Evolutionary conservation across 1,140 invertebrate genomes (phyloP), one percentile per base, ranked within the genome.

Genomic region (Orussus abietinus): DNA sequence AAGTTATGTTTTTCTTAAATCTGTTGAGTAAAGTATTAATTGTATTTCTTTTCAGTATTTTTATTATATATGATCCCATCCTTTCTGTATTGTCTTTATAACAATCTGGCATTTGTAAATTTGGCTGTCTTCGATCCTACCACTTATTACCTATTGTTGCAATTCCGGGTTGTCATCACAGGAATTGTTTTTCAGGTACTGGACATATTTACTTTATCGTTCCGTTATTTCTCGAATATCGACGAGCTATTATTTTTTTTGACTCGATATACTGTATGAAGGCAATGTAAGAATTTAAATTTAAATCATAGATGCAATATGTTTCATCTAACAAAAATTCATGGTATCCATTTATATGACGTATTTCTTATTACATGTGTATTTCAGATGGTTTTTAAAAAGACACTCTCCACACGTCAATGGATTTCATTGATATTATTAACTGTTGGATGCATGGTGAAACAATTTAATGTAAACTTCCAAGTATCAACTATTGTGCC

Each of bases 31-130:
- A 2, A 36, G 12, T 21, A 39, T 26, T 18, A 3, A 13, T 10
- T 25, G 14, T 10, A 17, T 32, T 53, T 53, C 49, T 62, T 71
- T 74, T 45, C 64, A 83, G 81, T 95, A 5, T 69, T 94, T 42
- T 49, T 80, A n/a, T 62, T 92, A 12, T 98, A 98, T 61, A 87
- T 94, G 73, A 80, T 96, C 38, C 93, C 93, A 29, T 86, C 92
- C 4, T 79, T 88, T 52, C 72, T 96, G 18, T 98, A 98, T 66
- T 95, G 91, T 62, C 73, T 96, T 3, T 97, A 97, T 72, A 97
- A 98, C 64, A 96, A 96, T 75, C 77, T 98, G 51, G 82, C 91
- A 7, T 98, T 95, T 74, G 78, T 90, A 13, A 96, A 96, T 75
- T 74, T 97, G 45, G 83, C 86, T 12, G 80, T 78, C 14, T 96